Evolutionary conservation across 2,797 vertebrate species (phyloP), one percentile per base, ranked within the genome.

Genomic region (Acrocephalus scirpaceus): DNA sequence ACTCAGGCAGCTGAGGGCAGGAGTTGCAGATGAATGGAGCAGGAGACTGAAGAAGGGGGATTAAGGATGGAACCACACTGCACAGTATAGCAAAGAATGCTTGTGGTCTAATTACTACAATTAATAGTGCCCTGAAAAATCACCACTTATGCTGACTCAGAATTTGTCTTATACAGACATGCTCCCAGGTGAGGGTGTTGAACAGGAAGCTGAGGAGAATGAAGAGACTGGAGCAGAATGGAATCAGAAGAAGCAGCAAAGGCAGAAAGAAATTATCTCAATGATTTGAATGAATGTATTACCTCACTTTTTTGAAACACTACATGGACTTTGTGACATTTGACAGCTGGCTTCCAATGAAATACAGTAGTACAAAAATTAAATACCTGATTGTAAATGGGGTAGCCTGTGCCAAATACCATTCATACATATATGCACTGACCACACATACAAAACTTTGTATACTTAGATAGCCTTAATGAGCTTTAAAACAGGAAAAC

Each of bases 21-120:
- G 50, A 74, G 8, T 2, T 64, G 36, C 53, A 73, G 61, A 38
- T 16, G 21, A 85, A 64, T 12, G n/a, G 38, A 91, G 54, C 38
- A 65, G 47, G 22, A 78, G 32, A 30, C 29, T 30, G 30, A 71
- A 81, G 42, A 54, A 65, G 23, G 12, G 10, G 21, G 25, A 67
- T 50, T 80, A 80, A 86, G 45, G 44, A 38, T 1, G 1, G n/a
- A 22, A 17, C 47, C 38, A 65, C 32, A 78, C 4, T 88, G 42
- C 32, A 47, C 0, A 30, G 13, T 3, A 20, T 0, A 26, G 22
- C 1, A 2, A 75, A 73, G 77, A 73, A 81, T 3, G 10, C 25
- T 19, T 4, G 14, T 60, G 38, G 6, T 34, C 30, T 48, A 32
- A 64, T 56, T 45, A 34, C 8, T 32, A 20, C 0, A 4, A 21